Evolutionary conservation across 2,797 vertebrate genomes (phyloP), one percentile per base, ranked within the genome.

Genomic region (Sebastolobus alascanus): DNA sequence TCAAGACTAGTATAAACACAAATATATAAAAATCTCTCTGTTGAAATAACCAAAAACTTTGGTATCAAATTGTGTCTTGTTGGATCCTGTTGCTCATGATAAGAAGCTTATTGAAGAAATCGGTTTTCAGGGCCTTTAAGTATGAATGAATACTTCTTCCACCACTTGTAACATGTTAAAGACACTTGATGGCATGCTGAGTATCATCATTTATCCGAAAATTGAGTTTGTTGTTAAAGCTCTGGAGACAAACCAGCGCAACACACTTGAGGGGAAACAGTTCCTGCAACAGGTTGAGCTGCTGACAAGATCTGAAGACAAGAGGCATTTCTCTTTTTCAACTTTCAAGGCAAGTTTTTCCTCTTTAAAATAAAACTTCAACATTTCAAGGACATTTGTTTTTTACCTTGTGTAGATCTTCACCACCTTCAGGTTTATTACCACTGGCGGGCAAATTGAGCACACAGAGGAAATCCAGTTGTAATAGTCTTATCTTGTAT

Each of bases 401-500:
- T 52, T 82, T 63, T 79, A 68, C 68, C 78, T 60, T 25, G 71
- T 50, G 25, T 50, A 82, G 66, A 80, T 88, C 78, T 29, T 88
- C 25, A 25, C 71, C 63, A 74, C 68, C 65, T 75, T 71, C 46
- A 79, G 76, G 40, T 85, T 91, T 87, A 90, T 91, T 84, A 68
- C 72, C 75, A 82, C 65, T 82, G 89, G 90, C 85, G 89, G 82
- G 84, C 87, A 90, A 87, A 92, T 85, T 89, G 86, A 91, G 84
- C 76, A 82, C 59, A 38, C 75, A 25, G 38, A 75, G 75, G 71
- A 55, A 73, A 78, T 81, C 79, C 75, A 70, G 80, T 86, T 84
- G 83, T 70, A 68, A 79, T 68, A 74, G 85, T 83, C 83, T 89
- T 86, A 90, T 93, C 87, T 89, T n/a, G 29, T 82, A 86, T 79